These are phyloP conservation scores for Villa cingulata DNA, from an alignment of 2,888 invertebrate genomes.

Conservation along the genomic window DNA sequence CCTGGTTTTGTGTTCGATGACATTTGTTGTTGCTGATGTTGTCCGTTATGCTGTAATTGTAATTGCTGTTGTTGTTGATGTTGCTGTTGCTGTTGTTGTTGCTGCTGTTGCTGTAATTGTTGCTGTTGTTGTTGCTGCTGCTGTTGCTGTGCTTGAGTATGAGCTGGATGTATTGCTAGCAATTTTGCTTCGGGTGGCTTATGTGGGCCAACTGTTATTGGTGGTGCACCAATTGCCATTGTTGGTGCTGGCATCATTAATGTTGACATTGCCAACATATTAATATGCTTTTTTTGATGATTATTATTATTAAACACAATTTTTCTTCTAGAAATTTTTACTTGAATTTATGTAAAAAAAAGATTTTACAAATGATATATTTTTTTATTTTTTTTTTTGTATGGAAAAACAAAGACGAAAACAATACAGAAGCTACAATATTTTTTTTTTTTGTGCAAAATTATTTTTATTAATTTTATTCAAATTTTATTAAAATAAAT, in stretches of 20 bases:
- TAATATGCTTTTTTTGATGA: slow-evolving; percentile 19
- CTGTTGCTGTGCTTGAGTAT: slow-evolving; percentile 19
- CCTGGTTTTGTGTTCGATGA: slow-evolving; percentile 32
- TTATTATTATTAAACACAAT: slow-evolving; percentile 17
- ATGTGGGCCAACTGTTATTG: slow-evolving; percentile 35
- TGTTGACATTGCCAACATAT: slow-evolving; percentile 38
- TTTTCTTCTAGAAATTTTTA: slow-evolving; percentile 4
- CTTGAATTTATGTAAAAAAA: no score
- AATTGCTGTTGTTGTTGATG: slow-evolving; percentile 10
- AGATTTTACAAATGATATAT: background rate
- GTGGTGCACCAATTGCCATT: slow-evolving; percentile 36
- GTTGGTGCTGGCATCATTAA: slow-evolving; percentile 38
- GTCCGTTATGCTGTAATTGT: slow-evolving; percentile 1
- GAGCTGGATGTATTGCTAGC: slow-evolving; percentile 34
- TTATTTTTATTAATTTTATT: no score
- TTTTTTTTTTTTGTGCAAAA: no score
- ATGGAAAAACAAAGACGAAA: no score
- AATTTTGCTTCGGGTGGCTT: slow-evolving; percentile 38
- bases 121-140: slow-evolving; percentile 20
- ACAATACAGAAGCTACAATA: no score
- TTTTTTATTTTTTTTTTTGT: background rate
- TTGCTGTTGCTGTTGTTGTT: slow-evolving; percentile 22
- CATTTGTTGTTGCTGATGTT: slow-evolving; percentile 21
- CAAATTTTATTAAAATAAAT: no score
- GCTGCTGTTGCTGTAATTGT: slow-evolving; percentile 23